Base-by-base conservation (phyloP, 2,888 invertebrate genomes). In the Synergus itoensis region DNA sequence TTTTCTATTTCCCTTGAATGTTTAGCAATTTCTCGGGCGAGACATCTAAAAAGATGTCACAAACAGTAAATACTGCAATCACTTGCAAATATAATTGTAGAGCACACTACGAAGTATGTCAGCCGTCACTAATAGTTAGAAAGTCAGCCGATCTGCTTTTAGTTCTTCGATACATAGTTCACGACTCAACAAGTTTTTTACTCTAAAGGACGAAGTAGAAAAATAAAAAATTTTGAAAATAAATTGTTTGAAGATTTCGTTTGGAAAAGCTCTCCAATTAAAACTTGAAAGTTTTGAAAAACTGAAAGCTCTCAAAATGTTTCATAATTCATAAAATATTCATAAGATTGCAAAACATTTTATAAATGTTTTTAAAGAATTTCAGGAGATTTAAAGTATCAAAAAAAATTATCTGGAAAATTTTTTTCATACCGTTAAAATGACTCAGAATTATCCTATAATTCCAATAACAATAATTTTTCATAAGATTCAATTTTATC, bases 11-110 rank as follows among this genome's bases (percentile, higher is more conserved):
- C 9, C n/a, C n/a, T 9, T 1, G 9, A 18, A n/a, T 9, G 18
- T n/a, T 57, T 7, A 57, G 9, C 11, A 73, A 73, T 73, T 28
- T 73, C 4, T 36, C 7, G 36, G 28, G 36, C 28, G 36, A 73
- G 16, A 16, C n/a, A 18, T 73, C 53, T 53, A 73, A 73, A 73
- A 73, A 73, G 36, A 53, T 53, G 73, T 73, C 73, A 53, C 53
- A 73, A 65, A 9, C 41, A 65, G 11, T 40, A 65, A 65, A 18
- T 65, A 65, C 41, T 65, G 65, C n/a, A 41, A 73, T 73, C 48
- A 73, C 36, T 73, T 53, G 69, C 48, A 73, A 73, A 73, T 73
- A 73, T 73, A 73, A 73, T 73, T 73, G 73, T 73, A n/a, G 73
- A 73, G 36, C 53, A 36, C 4, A 53, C 16, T 53, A 40, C 53